Percentiles rank a stretch among this genome's conserved stretches.
Conservation (phyloP, 2,797 vertebrate species). For the Epinephelus awoara region DNA sequence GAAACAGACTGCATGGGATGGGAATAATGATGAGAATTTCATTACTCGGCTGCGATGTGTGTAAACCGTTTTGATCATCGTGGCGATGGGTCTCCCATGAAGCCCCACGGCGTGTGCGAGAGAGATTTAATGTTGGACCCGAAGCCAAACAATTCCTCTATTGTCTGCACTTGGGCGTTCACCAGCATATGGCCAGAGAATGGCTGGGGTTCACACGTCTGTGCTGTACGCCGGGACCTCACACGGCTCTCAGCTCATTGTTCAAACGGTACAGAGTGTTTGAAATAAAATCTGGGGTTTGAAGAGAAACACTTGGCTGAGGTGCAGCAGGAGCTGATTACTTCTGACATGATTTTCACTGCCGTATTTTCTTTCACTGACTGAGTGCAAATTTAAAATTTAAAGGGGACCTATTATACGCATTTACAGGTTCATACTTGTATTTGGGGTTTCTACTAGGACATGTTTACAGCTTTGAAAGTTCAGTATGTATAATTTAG, state of each 20-base stretch:
- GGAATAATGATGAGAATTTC: constrained; percentile 45
- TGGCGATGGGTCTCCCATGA: constrained; percentile 40
- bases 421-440: too few relatives aligned
- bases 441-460: too few relatives aligned
- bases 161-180: constrained; percentile 67
- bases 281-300: constrained; percentile 55
- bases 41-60: constrained; percentile 43
- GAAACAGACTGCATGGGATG: constrained; percentile 55
- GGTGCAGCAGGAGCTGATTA: constrained; percentile 44
- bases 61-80: constrained; percentile 35
- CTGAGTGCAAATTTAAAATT: constrained; percentile 10
- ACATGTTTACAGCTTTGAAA: too few relatives aligned
- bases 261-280: constrained; percentile 48
- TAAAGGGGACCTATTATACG: background rate
- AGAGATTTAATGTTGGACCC: constrained; percentile 29
- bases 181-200: constrained; percentile 49
- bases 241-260: constrained; percentile 61
- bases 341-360: constrained; percentile 43
- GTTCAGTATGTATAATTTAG: too few relatives aligned
- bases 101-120: constrained; percentile 19
- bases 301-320: constrained; percentile 42
- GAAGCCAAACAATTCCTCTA: constrained; percentile 59
- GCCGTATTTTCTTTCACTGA: constrained; percentile 10
- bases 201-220: constrained; percentile 59
- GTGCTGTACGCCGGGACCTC: constrained; percentile 58